Base-by-base conservation (phyloP, 2,888 invertebrate genomes). In the Orthosia gracilis region DNA sequence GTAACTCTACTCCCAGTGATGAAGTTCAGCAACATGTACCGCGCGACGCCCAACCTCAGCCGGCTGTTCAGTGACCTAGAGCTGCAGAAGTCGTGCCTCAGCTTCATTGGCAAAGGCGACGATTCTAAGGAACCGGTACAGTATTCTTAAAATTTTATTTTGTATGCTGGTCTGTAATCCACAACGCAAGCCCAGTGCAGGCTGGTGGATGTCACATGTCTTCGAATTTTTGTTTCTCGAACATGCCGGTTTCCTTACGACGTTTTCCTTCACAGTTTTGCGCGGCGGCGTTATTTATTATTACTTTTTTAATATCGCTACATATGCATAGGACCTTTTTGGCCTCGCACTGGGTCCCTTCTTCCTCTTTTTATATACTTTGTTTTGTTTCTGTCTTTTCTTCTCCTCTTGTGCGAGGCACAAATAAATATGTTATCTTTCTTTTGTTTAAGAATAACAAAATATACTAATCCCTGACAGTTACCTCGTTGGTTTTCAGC, bases 1-100 rank as follows among this genome's bases (percentile, higher is more conserved):
- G 97, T 98, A 0, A 97, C 97, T 26, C 93, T 98, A 69, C 97
- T 98, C 68, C 98, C 98, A 15, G 97, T 98, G 81, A 97, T 98
- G 78, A 98, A 98, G 94, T 99, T 99, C 92, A 98, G 98, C 85
- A 99, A 99, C 92, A 98, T 98, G 89, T 99, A 99, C 92, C 97
- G 98, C 77, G 97, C 98, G 7, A 98, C 98, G 0, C 97, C 98
- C 18, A 97, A 97, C 84, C 96, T 98, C 2, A 97, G 97, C 87
- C 97, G 97, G 18, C 93, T 99, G 45, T 97, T 97, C 70, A 97
- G 97, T 73, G 97, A 98, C 88, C 91, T 92, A 0, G 95, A 97
- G 9, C 93, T 98, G 67, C 98, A 98, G 90, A 97, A 97, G 64
- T 97, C 98, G 26, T 98, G 98, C 89, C 94, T 98, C 13, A 90